Conservation (phyloP, 35 echinoderm and acorn worm species). For the Diadema setosum region DNA sequence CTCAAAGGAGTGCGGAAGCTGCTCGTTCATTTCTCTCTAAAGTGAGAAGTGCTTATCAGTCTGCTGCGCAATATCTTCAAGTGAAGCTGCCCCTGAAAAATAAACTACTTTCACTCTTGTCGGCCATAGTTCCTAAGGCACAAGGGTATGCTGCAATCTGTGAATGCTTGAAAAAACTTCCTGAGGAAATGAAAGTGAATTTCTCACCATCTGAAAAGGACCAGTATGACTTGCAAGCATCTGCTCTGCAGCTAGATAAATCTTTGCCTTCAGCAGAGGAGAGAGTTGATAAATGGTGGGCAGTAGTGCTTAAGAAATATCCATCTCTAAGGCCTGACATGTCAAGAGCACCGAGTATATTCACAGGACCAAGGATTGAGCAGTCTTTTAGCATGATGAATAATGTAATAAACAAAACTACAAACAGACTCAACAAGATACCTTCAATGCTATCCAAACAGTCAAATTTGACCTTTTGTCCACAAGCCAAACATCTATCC, state of each 20-base stretch:
- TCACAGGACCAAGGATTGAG: slow-evolving; percentile 50
- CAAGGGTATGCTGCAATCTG: slow-evolving; percentile 41
- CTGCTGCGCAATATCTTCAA: slow-evolving; percentile 31
- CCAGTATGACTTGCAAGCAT: slow-evolving; percentile 1
- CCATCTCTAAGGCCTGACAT: slow-evolving; percentile 32
- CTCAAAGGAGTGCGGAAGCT: slow-evolving; percentile 15
- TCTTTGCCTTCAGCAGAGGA: neutral
- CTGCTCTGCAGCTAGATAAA: slow-evolving; percentile 8
- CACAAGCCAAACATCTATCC: slow-evolving; percentile 9
- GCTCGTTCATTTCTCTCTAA: slow-evolving; percentile 11
- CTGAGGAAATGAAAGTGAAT: slow-evolving; percentile 11
- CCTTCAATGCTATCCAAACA: slow-evolving; percentile 45
- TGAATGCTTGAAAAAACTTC: slow-evolving; percentile 36
- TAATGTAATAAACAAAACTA: slow-evolving; percentile 29
- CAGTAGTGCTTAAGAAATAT: slow-evolving; percentile 41
- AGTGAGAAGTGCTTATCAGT: slow-evolving; percentile 36
- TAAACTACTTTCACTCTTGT: slow-evolving; percentile 13
- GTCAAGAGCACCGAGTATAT: slow-evolving; percentile 14
- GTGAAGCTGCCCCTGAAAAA: slow-evolving; percentile 34
- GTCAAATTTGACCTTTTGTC: slow-evolving; percentile 44
- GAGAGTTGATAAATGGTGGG: slow-evolving; percentile 46
- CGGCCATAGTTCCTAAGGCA: slow-evolving; percentile 43
- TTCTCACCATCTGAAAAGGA: neutral
- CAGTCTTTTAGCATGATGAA: slow-evolving; percentile 56
- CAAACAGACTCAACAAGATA: slow-evolving; percentile 22